Evolutionary conservation across 2,113 vertebrate species (phyloP), one percentile per base, ranked within the genome.

Genomic region (human): DNA sequence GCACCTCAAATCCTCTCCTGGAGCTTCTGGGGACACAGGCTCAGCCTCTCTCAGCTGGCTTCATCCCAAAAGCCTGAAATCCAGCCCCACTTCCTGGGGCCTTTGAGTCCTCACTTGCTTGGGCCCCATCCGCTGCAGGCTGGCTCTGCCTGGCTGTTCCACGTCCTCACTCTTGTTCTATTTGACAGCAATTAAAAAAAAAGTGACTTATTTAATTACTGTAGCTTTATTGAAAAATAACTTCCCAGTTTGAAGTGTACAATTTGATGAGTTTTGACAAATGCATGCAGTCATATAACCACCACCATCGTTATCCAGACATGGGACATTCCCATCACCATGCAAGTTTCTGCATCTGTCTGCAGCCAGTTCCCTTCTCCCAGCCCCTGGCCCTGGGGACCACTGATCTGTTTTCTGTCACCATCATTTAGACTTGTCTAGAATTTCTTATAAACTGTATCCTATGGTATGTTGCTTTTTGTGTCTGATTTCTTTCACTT

Each of bases 331-430:
- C 38, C 30, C 30, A 12, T 50, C 66, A 5, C 17, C 23, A 22
- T 4, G 0, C 25, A 32, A 3, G 30, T 32, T 18, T 35, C 16
- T 2, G 3, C 0, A 3, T 30, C 48, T 13, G 20, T 35, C 38
- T 3, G 43, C 16, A 23, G 50, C n/a, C 55, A 40, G 1, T 1
- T 68, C 20, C 52, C n/a, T 38, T 5, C 5, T 16, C 25, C 6
- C 5, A 7, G 16, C 8, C 35, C 30, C 50, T 3, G 7, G 61
- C 25, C 73, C 64, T 22, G 52, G 50, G 11, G 38, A 20, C 23
- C 1, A 1, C 25, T 6, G 1, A 9, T 35, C 45, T 55, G 25
- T 45, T 48, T 64, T 45, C 12, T 14, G 13, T 90, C 10, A 6
- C 30, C 35, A 7, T 3, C 13, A 5, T 14, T 52, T 73, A 11